Evolutionary conservation across 2,888 invertebrate genomes (phyloP), one percentile per base, ranked within the genome.

Genomic region (Latrodectus hesperus): DNA sequence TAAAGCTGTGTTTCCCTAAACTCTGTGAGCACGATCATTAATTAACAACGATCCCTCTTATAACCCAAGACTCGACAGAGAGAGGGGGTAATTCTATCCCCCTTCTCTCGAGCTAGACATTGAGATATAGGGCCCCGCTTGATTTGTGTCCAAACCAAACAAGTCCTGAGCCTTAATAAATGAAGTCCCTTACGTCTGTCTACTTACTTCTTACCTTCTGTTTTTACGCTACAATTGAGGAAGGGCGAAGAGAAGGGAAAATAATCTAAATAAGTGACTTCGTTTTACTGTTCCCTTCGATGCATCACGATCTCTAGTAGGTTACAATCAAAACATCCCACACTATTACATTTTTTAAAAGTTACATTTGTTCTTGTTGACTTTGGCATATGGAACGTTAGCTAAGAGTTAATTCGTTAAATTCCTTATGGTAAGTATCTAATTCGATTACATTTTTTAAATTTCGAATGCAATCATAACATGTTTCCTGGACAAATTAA

Each of bases 1-100:
- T 88, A 88, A 88, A 88, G 88, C 88, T 79, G 88, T 83, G 83
- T 88, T 83, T 83, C 83, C 88, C 88, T 88, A 83, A 88, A 88
- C 88, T 88, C 88, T 82, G 88, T 67, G 88, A 88, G 78, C 70
- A 73, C 70, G 83, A 79, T 83, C 88, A 88, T 88, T 88, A 88
- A 88, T 88, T 88, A 88, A 78, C 78, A 88, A 78, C 67, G 78
- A 70, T 78, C 88, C 78, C 78, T 71, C 78, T 76, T 75, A 70
- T 81, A 80, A 75, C 85, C 85, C 76, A 76, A 74, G 84, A 78
- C 75, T 80, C 80, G 75, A 79, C 79, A 79, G 84, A 16, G 68
- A 70, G 85, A 70, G 85, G 71, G 79, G 70, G 80, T 38, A 74
- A 75, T 71, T 55, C 53, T 71, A 60, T n/a, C n/a, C n/a, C n/a